phyloP scores from a whole-genome alignment of 2,888 invertebrate species.

The Philhelius pedissequus region DNA sequence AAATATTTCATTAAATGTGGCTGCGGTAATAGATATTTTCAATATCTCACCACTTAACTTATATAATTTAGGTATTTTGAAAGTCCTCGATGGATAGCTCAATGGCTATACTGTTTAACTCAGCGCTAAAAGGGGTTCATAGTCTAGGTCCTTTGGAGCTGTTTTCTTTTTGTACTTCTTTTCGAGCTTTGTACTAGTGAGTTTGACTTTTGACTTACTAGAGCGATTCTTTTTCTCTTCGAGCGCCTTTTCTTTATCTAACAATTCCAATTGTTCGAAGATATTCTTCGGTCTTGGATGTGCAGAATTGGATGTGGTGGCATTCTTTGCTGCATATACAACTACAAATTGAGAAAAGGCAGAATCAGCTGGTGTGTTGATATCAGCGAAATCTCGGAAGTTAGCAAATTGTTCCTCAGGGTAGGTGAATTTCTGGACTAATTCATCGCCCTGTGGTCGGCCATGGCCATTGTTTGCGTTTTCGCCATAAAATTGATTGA shows the following conservation, averaged over 20 bases:
- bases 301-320: conserved; percentile 79
- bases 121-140: conserved; percentile 78
- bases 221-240: conserved; percentile 77
- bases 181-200: conserved; percentile 81
- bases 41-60: conserved; percentile 28
- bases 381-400: conserved; percentile 94
- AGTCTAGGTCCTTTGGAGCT: conserved; percentile 75
- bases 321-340: conserved; percentile 90
- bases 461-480: conserved; percentile 86
- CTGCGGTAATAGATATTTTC: not conserved
- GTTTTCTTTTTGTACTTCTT: conserved; percentile 80
- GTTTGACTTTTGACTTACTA: conserved; percentile 83
- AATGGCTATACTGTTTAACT: conserved; percentile 73
- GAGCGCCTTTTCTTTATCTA: conserved; percentile 82
- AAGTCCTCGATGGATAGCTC: conserved; percentile 15
- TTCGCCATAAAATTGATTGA: conserved; percentile 80
- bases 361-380: conserved; percentile 89
- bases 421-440: conserved; percentile 83
- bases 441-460: conserved; percentile 85
- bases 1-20: conserved; percentile 8
- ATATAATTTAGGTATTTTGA: conserved; percentile 31
- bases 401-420: conserved; percentile 92
- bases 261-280: conserved; percentile 87
- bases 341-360: conserved; percentile 91
- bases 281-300: conserved; percentile 87